Base-by-base conservation (phyloP, 2,888 invertebrate genomes). In the Philhelius pedissequus region DNA sequence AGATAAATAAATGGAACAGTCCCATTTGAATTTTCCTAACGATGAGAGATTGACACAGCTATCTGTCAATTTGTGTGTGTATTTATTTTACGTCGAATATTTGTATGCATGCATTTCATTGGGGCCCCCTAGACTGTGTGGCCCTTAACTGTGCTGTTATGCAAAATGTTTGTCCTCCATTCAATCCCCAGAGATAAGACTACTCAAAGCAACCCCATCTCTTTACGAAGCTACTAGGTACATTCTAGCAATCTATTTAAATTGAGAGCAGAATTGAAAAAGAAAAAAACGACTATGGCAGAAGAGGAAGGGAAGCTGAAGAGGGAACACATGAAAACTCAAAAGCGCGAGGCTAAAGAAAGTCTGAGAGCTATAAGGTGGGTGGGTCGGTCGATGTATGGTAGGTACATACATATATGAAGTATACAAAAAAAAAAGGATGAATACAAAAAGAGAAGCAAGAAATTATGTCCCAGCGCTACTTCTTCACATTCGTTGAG, bases 401-500 rank as follows among this genome's bases (percentile, higher is more conserved):
- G 7, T n/a, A n/a, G n/a, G n/a, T n/a, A n/a, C n/a, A n/a, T n/a
- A 6, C 6, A 25, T 22, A 32, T 32, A 56, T 32, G 32, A n/a
- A n/a, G 56, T 35, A 54, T 4, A 32, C 62, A 18, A 38, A 15
- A n/a, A 73, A 73, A 77, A 48, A 68, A 68, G 71, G 48, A 78
- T 68, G 52, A 45, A 62, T 48, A 69, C 40, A 68, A 48, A 48
- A 70, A 66, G 38, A 64, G 58, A 69, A 84, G 74, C 64, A 66
- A 80, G 80, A 80, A 84, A 84, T 80, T 80, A 84, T 84, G 84
- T 84, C 80, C 80, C 84, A 84, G 80, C 71, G 84, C 84, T 84
- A 84, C 84, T 84, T 84, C 84, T 84, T 84, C 84, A 84, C 84
- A 84, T 84, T 80, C 84, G 84, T 84, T 71, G 76, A 84, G 84